A percentile compares a stretch with the other conserved stretches of the same genome.
Evolutionary conservation across 2,888 invertebrate genomes (phyloP).

Genomic region (Listrodromus nycthemerus): DNA sequence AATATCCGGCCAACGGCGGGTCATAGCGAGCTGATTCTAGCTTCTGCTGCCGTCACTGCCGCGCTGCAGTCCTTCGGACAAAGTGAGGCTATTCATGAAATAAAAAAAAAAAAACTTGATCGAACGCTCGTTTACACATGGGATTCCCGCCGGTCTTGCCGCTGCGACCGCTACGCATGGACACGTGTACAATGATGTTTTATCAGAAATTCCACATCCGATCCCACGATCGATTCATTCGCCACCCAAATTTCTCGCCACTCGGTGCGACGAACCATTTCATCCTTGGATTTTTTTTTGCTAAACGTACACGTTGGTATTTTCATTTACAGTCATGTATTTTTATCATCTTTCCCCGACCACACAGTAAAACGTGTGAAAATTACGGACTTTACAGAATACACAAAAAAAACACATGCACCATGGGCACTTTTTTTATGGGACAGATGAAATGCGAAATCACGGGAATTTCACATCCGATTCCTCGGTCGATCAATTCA

Average conservation of each 20-base stretch:
- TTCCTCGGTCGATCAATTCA: constrained; percentile 13
- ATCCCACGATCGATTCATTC: constrained; percentile 15
- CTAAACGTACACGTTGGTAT: neutral
- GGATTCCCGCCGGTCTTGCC: constrained; percentile 6
- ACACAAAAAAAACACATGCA: no score
- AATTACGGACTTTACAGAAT: no score
- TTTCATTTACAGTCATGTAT: neutral
- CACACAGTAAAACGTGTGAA: no score
- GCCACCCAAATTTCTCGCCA: neutral
- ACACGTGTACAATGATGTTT: constrained; percentile 13
- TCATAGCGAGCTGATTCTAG: constrained; percentile 32
- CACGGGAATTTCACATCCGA: constrained; percentile 4
- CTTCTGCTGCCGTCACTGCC: constrained; percentile 21
- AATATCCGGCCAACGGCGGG: constrained; percentile 74
- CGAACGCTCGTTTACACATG: neutral
- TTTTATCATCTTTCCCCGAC: no score
- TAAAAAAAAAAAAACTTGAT: constrained; percentile 2
- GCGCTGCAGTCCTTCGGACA: constrained; percentile 9
- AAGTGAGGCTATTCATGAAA: constrained; percentile 24
- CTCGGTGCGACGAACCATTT: neutral
- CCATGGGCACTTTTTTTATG: no score
- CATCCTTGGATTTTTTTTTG: neutral
- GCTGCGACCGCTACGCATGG: neutral
- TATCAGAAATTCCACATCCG: constrained; percentile 21
- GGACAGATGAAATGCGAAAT: no score